Evolutionary conservation across 2,888 invertebrate genomes (phyloP).

Genomic region (Toxonevra muliebris): DNA sequence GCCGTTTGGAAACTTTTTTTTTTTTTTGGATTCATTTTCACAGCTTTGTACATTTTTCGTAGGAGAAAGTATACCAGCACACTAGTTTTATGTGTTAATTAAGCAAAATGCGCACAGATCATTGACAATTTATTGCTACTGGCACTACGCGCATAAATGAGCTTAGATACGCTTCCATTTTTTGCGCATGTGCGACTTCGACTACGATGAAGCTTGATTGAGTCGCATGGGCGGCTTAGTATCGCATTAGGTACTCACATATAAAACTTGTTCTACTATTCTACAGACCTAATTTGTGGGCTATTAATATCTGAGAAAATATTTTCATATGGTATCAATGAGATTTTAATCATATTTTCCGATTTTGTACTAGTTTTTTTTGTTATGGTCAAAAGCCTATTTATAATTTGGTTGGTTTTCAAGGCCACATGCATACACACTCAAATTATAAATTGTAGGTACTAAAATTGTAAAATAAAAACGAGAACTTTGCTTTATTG

Average conservation of each 20-base stretch:
- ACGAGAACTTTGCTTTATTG: too few relatives aligned
- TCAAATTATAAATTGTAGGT: too few relatives aligned
- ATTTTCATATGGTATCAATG: too few relatives aligned
- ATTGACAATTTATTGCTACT: conserved; percentile 7
- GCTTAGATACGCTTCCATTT: conserved; percentile 19
- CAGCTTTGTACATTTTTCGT: neutral
- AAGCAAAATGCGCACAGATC: conserved; percentile 1
- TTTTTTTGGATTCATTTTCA: neutral
- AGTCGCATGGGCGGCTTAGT: neutral
- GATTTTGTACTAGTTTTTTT: too few relatives aligned
- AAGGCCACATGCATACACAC: too few relatives aligned
- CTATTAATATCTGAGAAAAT: neutral
- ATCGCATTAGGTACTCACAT: conserved; percentile 11
- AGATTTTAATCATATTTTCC: too few relatives aligned
- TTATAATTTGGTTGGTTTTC: too few relatives aligned
- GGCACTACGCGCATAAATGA: conserved; percentile 12
- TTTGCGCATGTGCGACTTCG: conserved; percentile 19
- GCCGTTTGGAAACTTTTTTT: neutral
- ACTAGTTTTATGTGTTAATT: neutral
- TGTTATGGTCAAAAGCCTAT: too few relatives aligned
- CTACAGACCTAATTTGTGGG: conserved; percentile 16
- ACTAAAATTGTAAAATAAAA: too few relatives aligned
- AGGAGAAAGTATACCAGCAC: neutral
- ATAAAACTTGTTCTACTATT: conserved; percentile 12
- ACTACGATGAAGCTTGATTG: conserved; percentile 5